phyloP scores from a whole-genome alignment of 1,140 invertebrate genomes.

The Drosophila prosaltans region DNA sequence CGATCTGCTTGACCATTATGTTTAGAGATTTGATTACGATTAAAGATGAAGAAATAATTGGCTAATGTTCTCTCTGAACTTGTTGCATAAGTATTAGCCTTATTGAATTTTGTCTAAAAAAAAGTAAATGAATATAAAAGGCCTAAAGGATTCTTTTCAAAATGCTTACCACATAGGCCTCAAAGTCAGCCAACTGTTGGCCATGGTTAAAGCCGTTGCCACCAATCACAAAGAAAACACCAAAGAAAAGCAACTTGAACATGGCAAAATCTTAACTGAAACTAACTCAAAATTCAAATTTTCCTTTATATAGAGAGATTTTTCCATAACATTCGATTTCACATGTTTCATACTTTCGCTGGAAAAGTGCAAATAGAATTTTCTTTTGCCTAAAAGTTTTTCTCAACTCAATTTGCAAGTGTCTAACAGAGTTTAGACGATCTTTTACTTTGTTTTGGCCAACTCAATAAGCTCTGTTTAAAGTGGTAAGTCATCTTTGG shows the following conservation, averaged over 20 bases:
- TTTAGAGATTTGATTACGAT: constrained; percentile 53
- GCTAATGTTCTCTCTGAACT: constrained; percentile 27
- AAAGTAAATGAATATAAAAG: neutral
- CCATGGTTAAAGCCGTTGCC: constrained; percentile 56
- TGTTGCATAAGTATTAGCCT: constrained; percentile 37
- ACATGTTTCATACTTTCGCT: constrained; percentile 41
- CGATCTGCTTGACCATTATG: constrained; percentile 58
- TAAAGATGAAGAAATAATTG: constrained; percentile 63
- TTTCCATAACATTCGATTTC: too few relatives aligned
- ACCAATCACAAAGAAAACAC: constrained; percentile 18
- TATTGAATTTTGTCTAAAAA: constrained; percentile 28
- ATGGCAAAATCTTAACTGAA: constrained; percentile 34
- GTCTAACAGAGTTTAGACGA: constrained; percentile 30
- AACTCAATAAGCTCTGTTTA: too few relatives aligned
- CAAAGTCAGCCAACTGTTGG: constrained; percentile 42
- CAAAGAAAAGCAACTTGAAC: constrained; percentile 52
- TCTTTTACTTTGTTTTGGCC: too few relatives aligned
- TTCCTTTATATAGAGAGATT: too few relatives aligned
- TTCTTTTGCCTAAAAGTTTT: constrained; percentile 58
- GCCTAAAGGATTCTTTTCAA: neutral
- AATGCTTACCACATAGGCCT: constrained; percentile 46
- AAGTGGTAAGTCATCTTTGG: too few relatives aligned
- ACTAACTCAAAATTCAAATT: neutral
- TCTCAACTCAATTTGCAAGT: constrained; percentile 40
- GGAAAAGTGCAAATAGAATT: constrained; percentile 75